Base-by-base conservation (phyloP, 2,113 vertebrate species). In the Acinonyx jubatus region DNA sequence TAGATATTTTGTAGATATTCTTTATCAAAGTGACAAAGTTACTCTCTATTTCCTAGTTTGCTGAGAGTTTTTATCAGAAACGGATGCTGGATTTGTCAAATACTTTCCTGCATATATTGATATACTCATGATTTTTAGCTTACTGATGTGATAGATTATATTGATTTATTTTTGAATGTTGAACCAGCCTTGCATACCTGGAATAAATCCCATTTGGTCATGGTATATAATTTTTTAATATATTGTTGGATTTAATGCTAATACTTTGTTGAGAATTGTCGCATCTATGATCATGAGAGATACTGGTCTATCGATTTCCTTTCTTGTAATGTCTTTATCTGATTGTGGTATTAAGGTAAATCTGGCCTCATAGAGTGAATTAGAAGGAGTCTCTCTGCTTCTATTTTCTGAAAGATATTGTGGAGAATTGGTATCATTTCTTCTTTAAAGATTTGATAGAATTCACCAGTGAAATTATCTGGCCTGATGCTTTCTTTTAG, bases 91-190 rank as follows among this genome's bases (percentile, higher is more conserved):
- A 90, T 55, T 90, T 90, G 36, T 93, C 19, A 84, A 85, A 68
- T 68, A 31, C n/a, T 91, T 76, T 95, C 41, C 48, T 78, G 48
- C 16, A 45, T 65, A n/a, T 83, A 65, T 57, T 90, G 41, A 80
- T 91, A 66, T 68, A 33, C 65, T 73, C 4, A 36, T 95, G 61
- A 48, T 74, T 57, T 76, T 94, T 61, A 61, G 48, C 2, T 3
- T 94, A 31, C 73, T 87, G 7, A 68, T 29, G 13, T 76, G 33
- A 82, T 88, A 9, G 1, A 82, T 73, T 89, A 63, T 45, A 73
- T 81, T 91, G 29, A 69, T 69, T 94, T 36, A 85, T n/a, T 87
- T 94, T 96, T 86, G 13, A 86, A 81, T 65, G 76, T 91, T 86
- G 57, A 91, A 57, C 31, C 18, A 81, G 18, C 7, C 76, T 91